These are phyloP conservation scores for Sarcophaga carnaria DNA, from an alignment of 2,888 invertebrate genomes.

Conservation along the genomic window DNA sequence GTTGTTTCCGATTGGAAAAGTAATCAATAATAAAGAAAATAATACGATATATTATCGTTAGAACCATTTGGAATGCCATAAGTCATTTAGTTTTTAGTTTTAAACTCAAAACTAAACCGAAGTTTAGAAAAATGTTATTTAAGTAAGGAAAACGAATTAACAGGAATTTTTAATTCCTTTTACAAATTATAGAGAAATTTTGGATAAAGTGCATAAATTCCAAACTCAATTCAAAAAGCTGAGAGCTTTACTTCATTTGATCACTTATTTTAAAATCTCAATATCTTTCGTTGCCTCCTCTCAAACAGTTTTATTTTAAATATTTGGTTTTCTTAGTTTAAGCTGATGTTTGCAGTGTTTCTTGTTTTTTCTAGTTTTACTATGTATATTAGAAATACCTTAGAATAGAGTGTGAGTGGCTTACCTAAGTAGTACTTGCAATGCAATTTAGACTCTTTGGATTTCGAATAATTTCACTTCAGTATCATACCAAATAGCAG, in stretches of 20 bases:
- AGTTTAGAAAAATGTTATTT: too few relatives aligned
- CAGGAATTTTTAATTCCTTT: too few relatives aligned
- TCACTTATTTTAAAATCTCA: constrained; percentile 12
- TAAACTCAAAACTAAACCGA: too few relatives aligned
- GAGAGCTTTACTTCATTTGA: background rate
- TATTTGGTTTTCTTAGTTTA: background rate
- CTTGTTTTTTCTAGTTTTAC: background rate
- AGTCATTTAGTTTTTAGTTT: too few relatives aligned
- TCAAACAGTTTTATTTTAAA: background rate
- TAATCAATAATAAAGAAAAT: too few relatives aligned
- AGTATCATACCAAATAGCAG: constrained; percentile 99
- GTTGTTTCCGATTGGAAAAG: too few relatives aligned
- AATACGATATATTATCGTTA: too few relatives aligned
- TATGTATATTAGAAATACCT: background rate
- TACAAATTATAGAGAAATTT: too few relatives aligned
- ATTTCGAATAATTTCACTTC: constrained; percentile 99
- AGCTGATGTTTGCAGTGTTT: background rate
- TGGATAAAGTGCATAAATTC: too few relatives aligned
- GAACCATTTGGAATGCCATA: too few relatives aligned
- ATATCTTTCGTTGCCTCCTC: constrained; percentile 12
- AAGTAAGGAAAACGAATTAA: too few relatives aligned
- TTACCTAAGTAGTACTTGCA: constrained; percentile 21
- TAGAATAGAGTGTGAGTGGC: background rate
- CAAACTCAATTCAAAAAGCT: too few relatives aligned
- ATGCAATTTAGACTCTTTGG: constrained; percentile 90